phyloP scores from a whole-genome alignment of 2,888 invertebrate species.

The Adela reaumurella region DNA sequence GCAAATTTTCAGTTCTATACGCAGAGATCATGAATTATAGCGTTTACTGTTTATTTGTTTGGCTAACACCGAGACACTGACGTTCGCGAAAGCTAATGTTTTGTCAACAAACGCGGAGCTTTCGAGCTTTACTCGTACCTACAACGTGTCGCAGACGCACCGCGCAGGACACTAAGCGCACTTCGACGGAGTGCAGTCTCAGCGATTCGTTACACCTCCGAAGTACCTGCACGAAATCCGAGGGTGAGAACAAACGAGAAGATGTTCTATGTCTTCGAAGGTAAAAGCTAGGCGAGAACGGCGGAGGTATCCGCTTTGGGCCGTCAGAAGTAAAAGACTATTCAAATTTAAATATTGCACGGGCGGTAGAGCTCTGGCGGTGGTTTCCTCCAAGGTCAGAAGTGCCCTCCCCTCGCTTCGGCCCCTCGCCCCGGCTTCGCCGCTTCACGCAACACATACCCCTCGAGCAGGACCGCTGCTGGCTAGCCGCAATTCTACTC shows the following conservation, averaged over 20 bases:
- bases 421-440: slow-evolving; percentile 17
- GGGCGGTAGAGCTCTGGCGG: slow-evolving; percentile 17
- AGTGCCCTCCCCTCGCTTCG: slow-evolving; percentile 35
- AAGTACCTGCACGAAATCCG: no score
- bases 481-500: not conserved
- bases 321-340: slow-evolving; percentile 39
- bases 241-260: slow-evolving; percentile 17
- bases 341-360: slow-evolving; percentile 39
- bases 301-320: slow-evolving; percentile 31
- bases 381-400: slow-evolving; percentile 38
- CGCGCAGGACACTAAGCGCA: no score
- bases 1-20: no score
- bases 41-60: no score
- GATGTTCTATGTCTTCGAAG: slow-evolving; percentile 18
- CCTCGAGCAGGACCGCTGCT: not conserved
- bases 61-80: no score
- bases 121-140: no score
- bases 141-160: no score
- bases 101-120: no score
- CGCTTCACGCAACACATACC: not conserved
- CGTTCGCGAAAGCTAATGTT: no score
- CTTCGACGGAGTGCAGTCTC: not conserved
- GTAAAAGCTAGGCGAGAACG: slow-evolving; percentile 10
- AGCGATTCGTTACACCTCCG: no score
- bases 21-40: no score